These are phyloP conservation scores for Itoplectis maculator DNA, from an alignment of 2,888 invertebrate genomes.

Conservation along the genomic window DNA sequence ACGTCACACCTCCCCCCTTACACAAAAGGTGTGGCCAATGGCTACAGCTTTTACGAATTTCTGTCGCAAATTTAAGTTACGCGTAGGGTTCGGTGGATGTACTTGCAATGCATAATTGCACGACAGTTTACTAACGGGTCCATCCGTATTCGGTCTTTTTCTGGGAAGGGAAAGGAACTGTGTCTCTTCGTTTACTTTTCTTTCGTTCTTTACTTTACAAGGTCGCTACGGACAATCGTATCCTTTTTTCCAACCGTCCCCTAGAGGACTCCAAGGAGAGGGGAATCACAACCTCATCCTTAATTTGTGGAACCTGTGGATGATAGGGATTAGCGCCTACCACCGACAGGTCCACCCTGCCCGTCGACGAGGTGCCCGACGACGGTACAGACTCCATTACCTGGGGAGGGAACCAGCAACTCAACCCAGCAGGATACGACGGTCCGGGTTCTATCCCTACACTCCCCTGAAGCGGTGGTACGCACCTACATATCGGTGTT, in stretches of 20 bases:
- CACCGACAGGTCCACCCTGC: no score
- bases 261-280: not conserved
- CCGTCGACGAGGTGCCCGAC: no score
- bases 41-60: constrained; percentile 4
- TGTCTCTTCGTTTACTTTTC: not conserved
- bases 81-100: no score
- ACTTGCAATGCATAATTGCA: no score
- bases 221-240: constrained; percentile 29
- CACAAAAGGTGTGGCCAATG: constrained; percentile 6
- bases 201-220: not conserved
- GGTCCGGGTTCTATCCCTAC: constrained; percentile 7
- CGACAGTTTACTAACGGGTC: no score
- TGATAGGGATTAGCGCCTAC: not conserved
- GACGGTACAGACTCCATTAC: not conserved
- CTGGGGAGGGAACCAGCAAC: not conserved
- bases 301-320: not conserved
- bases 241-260: not conserved
- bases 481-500: constrained; percentile 18
- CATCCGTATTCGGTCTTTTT: no score
- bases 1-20: constrained; percentile 31
- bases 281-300: not conserved
- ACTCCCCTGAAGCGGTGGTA: constrained; percentile 34
- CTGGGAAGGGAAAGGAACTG: constrained; percentile 11
- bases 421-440: not conserved
- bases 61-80: no score